Evolutionary conservation across 1,140 invertebrate genomes (phyloP), one percentile per base, ranked within the genome.

Genomic region (Zaprionus vittiger): DNA sequence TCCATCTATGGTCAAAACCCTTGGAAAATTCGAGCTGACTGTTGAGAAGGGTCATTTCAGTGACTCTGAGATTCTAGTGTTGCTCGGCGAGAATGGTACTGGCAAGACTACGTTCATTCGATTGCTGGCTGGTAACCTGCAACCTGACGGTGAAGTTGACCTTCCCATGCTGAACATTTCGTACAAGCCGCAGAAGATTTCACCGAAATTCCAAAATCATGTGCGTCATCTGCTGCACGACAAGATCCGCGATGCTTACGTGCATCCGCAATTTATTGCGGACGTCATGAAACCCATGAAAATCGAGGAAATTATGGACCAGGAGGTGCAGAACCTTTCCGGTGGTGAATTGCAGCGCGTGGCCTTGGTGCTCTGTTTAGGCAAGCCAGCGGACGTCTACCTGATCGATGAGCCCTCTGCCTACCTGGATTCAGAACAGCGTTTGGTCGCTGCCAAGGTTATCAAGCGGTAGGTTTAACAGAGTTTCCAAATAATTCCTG

Each of bases 161-260:
- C 94, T 99, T 73, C 99, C 99, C 4, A 95, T 97, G 83, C 93
- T 99, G 68, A 98, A 99, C 93, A 99, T 99, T 83, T 99, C 98
- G 93, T 99, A 99, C 94, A 99, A 99, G 93, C 99, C 99, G 44
- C 99, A 99, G 94, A 99, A 99, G 93, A 99, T 99, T 87, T 99
- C 98, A 86, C 99, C 99, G 0, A 99, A 99, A 94, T 98, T 97
- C 73, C 96, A 98, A 93, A 98, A 98, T 20, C 95, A 97, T 73
- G 99, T 99, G 1, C 94, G 98, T 28, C 96, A 97, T 82, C 93
- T 99, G 77, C 94, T 99, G 55, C 98, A 99, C 91, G 98, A 99
- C 67, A 99, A 99, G 92, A 99, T 99, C 86, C 95, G 98, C 73
- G 98, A 99, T 94, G 98, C 98, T 26, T 99, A 99, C 92, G 94